Evolutionary conservation across 2,888 invertebrate species (phyloP).

Genomic region (Drosophila paramelanica): DNA sequence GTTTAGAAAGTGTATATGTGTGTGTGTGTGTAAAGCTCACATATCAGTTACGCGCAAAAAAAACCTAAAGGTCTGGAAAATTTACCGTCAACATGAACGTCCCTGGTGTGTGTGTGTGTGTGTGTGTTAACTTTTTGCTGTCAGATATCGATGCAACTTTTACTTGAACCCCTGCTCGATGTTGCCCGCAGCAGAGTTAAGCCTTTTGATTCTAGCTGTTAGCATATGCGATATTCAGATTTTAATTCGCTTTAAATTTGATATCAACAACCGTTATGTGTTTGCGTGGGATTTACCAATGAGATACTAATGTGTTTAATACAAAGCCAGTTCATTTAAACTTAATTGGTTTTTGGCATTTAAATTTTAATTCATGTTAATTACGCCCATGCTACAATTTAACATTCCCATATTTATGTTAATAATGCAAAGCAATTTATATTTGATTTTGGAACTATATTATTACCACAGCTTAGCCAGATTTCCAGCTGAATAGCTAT

Average conservation of each 20-base stretch:
- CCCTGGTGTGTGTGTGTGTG: constrained; percentile 9
- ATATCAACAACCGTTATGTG: not conserved
- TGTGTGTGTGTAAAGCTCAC: constrained; percentile 38
- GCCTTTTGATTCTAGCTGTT: constrained; percentile 47
- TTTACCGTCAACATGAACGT: constrained; percentile 19
- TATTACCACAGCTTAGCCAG: not conserved
- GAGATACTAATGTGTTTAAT: not conserved
- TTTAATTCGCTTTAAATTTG: constrained; percentile 58
- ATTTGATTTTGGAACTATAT: not conserved
- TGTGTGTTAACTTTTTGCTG: constrained; percentile 10
- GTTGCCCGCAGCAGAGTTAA: constrained; percentile 30
- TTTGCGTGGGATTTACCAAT: not conserved
- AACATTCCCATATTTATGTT: not conserved
- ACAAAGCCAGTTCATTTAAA: constrained; percentile 2
- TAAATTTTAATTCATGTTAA: not conserved
- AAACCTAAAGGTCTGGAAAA: constrained; percentile 36
- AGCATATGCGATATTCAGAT: constrained; percentile 49
- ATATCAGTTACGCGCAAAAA: constrained; percentile 53
- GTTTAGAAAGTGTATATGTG: constrained; percentile 61
- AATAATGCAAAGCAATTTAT: not conserved
- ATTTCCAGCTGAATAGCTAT: not conserved
- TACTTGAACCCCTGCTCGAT: constrained; percentile 11
- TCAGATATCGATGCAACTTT: constrained; percentile 59
- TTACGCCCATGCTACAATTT: not conserved
- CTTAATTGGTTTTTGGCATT: constrained; percentile 3